Evolutionary conservation across 2,888 invertebrate genomes (phyloP).

Genomic region (Tiphia femorata): DNA sequence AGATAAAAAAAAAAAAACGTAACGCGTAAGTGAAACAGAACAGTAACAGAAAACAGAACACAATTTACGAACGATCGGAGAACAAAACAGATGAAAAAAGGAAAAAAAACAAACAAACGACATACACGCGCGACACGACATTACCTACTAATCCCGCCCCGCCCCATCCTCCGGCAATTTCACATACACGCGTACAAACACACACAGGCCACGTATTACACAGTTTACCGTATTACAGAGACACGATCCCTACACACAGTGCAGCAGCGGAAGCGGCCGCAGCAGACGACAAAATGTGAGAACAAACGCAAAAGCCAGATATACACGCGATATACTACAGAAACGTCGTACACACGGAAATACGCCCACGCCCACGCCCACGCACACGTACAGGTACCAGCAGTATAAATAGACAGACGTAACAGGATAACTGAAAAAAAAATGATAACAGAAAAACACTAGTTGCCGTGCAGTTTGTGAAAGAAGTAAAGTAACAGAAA

Average conservation of each 20-base stretch:
- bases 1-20: no score
- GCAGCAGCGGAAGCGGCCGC: no score
- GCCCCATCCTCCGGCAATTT: no score
- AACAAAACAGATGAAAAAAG: not conserved
- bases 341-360: constrained; percentile 21
- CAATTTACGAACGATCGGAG: constrained; percentile 14
- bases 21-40: no score
- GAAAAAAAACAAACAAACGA: not conserved
- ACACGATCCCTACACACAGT: no score
- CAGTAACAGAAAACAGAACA: no score
- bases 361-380: constrained; percentile 43
- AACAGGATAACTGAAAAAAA: constrained; percentile 42
- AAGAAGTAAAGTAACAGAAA: constrained; percentile 50
- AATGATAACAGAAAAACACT: constrained; percentile 59
- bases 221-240: no score
- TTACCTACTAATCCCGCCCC: no score
- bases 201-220: no score
- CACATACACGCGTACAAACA: constrained; percentile 19
- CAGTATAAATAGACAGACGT: constrained; percentile 53
- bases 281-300: no score
- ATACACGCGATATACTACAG: not conserved
- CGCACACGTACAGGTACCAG: constrained; percentile 53
- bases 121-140: not conserved
- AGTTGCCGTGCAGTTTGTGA: constrained; percentile 64
- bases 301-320: constrained; percentile 12